A percentile compares a stretch with the other conserved stretches of the same genome.
phyloP scores from a whole-genome alignment of 2,113 vertebrate species.

The Acinonyx jubatus region DNA sequence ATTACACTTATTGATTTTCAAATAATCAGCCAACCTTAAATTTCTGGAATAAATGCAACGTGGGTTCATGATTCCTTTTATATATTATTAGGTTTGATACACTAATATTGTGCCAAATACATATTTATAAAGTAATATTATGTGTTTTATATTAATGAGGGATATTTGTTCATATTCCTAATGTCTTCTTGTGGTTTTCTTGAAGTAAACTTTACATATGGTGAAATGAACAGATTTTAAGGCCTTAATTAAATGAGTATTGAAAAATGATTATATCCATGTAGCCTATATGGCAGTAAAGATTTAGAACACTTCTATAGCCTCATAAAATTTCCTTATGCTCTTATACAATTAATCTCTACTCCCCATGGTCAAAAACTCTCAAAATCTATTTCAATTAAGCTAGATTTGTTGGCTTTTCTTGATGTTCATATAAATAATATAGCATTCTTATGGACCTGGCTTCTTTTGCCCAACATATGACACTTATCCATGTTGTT shows the following conservation, averaged over 20 bases:
- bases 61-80: not conserved
- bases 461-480: not conserved
- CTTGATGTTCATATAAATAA: not conserved
- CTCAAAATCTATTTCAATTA: not conserved
- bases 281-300: not conserved
- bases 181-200: not conserved
- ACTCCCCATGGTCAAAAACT: not conserved
- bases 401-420: not conserved
- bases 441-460: not conserved
- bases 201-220: not conserved
- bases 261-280: not conserved
- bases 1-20: not conserved
- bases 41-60: not conserved
- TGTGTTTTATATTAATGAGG: not conserved
- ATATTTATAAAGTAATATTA: slow-evolving; percentile 19
- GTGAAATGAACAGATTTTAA: not conserved
- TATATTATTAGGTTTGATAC: not conserved
- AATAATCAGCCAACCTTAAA: not conserved
- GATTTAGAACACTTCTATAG: not conserved
- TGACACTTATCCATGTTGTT: not conserved
- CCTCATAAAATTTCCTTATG: not conserved
- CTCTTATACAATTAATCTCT: not conserved
- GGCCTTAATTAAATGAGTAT: not conserved
- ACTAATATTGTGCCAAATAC: not conserved
- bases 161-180: not conserved